These are phyloP conservation scores for Dicrurus megarhynchus DNA, from an alignment of 2,113 vertebrate genomes.

Conservation along the genomic window DNA sequence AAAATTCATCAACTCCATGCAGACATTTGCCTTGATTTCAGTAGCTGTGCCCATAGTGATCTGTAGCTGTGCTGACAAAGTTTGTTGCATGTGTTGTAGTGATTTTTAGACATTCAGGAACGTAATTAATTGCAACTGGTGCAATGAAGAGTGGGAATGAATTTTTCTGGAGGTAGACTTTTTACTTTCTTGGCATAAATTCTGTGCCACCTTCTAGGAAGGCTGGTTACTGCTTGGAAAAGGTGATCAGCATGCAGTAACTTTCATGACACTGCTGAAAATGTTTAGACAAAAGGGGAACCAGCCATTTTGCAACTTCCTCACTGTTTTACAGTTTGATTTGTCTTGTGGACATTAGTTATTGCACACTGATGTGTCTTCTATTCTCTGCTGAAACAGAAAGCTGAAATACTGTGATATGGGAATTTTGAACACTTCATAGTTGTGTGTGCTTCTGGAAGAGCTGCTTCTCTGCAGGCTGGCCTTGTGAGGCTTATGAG, in stretches of 20 bases:
- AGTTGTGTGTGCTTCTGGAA: background rate
- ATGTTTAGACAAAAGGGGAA: background rate
- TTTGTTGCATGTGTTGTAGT: background rate
- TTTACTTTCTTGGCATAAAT: background rate
- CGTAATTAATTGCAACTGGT: background rate
- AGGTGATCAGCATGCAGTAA: background rate
- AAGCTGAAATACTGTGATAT: background rate
- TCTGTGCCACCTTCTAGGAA: background rate
- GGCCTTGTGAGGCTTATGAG: background rate
- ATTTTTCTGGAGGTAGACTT: background rate
- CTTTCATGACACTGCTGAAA: background rate
- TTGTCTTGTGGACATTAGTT: background rate
- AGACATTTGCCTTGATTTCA: background rate
- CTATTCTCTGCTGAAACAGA: background rate
- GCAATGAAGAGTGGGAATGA: background rate
- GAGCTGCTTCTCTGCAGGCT: background rate
- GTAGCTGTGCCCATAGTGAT: background rate
- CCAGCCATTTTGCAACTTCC: background rate
- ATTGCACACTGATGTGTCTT: background rate
- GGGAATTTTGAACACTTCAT: background rate
- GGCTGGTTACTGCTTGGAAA: background rate
- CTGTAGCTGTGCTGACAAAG: background rate
- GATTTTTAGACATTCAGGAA: background rate
- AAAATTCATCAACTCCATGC: background rate
- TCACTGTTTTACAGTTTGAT: background rate